A percentile compares a stretch with the other conserved stretches of the same genome.
These are phyloP conservation scores for Tenthredo scrophulariae DNA, from an alignment of 2,888 invertebrate species.

Conservation along the genomic window DNA sequence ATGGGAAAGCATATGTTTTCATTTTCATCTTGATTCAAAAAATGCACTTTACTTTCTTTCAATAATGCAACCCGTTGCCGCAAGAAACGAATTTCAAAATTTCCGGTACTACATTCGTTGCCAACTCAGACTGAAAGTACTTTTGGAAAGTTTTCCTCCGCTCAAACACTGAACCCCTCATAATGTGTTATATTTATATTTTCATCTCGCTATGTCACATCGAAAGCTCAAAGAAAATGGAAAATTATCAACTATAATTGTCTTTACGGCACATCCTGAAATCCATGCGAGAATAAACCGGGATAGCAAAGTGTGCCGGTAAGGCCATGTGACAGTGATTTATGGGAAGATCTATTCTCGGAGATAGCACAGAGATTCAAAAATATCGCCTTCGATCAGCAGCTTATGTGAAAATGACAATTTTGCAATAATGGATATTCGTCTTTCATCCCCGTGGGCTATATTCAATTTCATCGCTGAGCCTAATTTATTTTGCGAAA, in stretches of 20 bases:
- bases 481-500: not conserved
- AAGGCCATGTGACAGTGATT: constrained; percentile 12
- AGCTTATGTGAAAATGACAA: not conserved
- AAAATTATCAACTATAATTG: not conserved
- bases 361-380: not conserved
- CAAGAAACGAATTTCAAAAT: not conserved
- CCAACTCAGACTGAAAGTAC: not conserved
- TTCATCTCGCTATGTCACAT: not conserved
- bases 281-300: constrained; percentile 13
- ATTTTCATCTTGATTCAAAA: not conserved
- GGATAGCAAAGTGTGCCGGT: not conserved
- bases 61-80: not conserved
- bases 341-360: not conserved
- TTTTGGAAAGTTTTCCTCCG: not conserved
- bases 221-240: not conserved
- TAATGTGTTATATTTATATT: not conserved
- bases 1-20: not conserved
- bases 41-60: not conserved
- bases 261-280: not conserved
- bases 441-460: not conserved
- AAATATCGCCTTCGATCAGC: constrained; percentile 24
- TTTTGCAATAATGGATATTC: not conserved
- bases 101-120: not conserved
- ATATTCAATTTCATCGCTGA: not conserved
- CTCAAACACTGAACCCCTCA: not conserved